These are phyloP conservation scores for Creontiades dilutus DNA, from an alignment of 2,888 invertebrate species.

Conservation along the genomic window DNA sequence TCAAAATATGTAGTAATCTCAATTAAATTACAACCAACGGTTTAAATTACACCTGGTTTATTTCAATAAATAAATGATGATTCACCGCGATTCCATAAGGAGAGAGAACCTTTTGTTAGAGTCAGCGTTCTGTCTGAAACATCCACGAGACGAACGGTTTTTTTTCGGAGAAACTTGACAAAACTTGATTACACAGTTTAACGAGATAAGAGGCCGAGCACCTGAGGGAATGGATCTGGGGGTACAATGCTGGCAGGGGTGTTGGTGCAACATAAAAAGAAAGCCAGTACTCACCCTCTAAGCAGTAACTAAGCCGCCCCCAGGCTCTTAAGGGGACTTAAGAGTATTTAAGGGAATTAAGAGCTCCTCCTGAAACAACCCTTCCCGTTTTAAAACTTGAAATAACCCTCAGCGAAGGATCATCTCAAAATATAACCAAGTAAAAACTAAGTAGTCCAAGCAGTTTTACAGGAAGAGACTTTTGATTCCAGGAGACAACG, in stretches of 20 bases:
- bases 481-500: too few relatives aligned
- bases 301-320: slow-evolving; percentile 41
- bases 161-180: background rate
- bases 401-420: slow-evolving; percentile 6
- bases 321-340: slow-evolving; percentile 30
- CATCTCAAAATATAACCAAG: background rate
- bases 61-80: too few relatives aligned
- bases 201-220: background rate
- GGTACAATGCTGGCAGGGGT: background rate
- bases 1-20: too few relatives aligned
- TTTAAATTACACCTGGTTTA: too few relatives aligned
- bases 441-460: background rate
- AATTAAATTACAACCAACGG: too few relatives aligned
- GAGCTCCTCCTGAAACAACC: slow-evolving; percentile 33
- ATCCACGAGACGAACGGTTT: background rate
- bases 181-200: slow-evolving; percentile 11
- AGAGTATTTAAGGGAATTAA: slow-evolving; percentile 50
- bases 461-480: too few relatives aligned
- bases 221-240: background rate
- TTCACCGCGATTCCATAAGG: too few relatives aligned
- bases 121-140: too few relatives aligned
- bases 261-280: slow-evolving; percentile 19
- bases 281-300: slow-evolving; percentile 35
- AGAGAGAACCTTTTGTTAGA: too few relatives aligned
- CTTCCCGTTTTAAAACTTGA: slow-evolving; percentile 27